These are phyloP conservation scores for Pagetopsis macropterus DNA, from an alignment of 2,797 vertebrate species.

Conservation along the genomic window DNA sequence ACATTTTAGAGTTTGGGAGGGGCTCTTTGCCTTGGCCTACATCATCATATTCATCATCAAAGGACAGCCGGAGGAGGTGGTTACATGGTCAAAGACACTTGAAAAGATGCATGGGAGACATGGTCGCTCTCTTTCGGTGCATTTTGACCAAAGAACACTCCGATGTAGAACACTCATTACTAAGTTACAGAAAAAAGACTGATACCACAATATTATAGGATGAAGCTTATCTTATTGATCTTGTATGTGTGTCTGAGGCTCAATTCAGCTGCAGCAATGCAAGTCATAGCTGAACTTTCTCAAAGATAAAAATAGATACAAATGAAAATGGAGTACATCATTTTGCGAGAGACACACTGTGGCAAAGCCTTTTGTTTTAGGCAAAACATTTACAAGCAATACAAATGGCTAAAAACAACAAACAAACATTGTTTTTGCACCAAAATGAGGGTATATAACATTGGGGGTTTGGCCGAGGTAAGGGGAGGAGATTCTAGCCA, in stretches of 20 bases:
- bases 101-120: constrained; percentile 19
- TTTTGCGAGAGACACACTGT: not conserved
- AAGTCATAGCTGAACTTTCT: not conserved
- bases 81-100: constrained; percentile 13
- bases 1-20: constrained; percentile 61
- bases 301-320: not conserved
- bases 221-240: not conserved
- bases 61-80: constrained; percentile 10
- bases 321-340: not conserved
- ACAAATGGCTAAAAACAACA: not conserved
- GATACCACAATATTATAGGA: not conserved
- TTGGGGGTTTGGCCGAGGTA: constrained; percentile 28
- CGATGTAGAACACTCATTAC: not conserved
- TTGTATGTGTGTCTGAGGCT: constrained; percentile 28
- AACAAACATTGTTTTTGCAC: constrained; percentile 18
- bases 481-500: constrained; percentile 53
- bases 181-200: not conserved
- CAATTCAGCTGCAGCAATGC: constrained; percentile 11
- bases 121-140: constrained; percentile 7
- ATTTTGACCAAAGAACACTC: constrained; percentile 11
- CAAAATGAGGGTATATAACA: constrained; percentile 46
- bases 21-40: constrained; percentile 10
- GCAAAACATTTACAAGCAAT: constrained; percentile 1
- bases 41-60: not conserved
- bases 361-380: constrained; percentile 6